Evolutionary conservation across 2,888 invertebrate genomes (phyloP).

Genomic region (Tachina lurida): DNA sequence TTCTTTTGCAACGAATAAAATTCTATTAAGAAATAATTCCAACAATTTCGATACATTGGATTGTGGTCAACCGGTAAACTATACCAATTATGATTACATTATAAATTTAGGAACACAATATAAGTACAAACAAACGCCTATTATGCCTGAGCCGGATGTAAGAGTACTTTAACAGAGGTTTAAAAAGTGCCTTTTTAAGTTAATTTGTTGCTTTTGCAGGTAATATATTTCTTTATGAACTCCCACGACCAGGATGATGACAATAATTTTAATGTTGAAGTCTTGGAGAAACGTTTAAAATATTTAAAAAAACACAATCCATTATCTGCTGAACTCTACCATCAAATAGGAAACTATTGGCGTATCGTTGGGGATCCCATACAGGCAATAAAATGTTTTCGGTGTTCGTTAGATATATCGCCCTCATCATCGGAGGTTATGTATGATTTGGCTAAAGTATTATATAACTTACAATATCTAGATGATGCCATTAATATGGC

Average conservation of each 20-base stretch:
- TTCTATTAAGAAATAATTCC: slow-evolving; percentile 26
- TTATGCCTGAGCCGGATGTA: slow-evolving; percentile 91
- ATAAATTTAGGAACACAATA: slow-evolving; percentile 92
- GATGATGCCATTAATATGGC: slow-evolving; percentile 95
- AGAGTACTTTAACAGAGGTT: slow-evolving; percentile 14
- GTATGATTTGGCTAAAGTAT: slow-evolving; percentile 91
- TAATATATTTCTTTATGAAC: slow-evolving; percentile 89
- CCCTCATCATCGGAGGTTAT: slow-evolving; percentile 94
- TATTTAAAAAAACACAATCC: slow-evolving; percentile 93
- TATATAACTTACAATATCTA: slow-evolving; percentile 93
- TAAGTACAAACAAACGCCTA: slow-evolving; percentile 86
- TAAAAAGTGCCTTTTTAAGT: neutral
- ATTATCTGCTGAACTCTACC: slow-evolving; percentile 88
- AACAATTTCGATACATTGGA: slow-evolving; percentile 85
- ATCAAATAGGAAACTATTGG: slow-evolving; percentile 96
- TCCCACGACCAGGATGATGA: slow-evolving; percentile 84
- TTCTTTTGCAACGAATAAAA: slow-evolving; percentile 2
- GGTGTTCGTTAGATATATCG: slow-evolving; percentile 91
- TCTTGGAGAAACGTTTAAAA: slow-evolving; percentile 88
- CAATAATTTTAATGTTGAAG: slow-evolving; percentile 89
- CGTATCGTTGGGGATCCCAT: slow-evolving; percentile 94
- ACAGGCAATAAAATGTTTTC: slow-evolving; percentile 94
- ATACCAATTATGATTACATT: slow-evolving; percentile 94
- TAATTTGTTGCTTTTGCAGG: slow-evolving; percentile 80
- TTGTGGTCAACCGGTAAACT: slow-evolving; percentile 93